A percentile compares a stretch with the other conserved stretches of the same genome.
phyloP scores from a whole-genome alignment of 2,888 invertebrate species.

The Tetranychus truncatus region DNA sequence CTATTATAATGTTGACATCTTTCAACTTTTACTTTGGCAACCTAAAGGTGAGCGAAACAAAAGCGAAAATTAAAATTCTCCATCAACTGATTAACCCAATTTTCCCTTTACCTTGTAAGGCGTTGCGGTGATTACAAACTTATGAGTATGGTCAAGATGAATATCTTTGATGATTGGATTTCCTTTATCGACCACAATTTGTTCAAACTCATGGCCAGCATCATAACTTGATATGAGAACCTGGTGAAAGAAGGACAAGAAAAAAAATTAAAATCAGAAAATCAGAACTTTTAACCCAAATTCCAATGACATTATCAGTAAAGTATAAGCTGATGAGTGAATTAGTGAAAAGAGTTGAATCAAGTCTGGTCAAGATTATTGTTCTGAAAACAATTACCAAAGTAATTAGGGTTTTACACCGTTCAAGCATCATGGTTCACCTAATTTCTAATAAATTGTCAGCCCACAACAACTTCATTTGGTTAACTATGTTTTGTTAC shows the following conservation, averaged over 20 bases:
- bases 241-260: slow-evolving; percentile 36
- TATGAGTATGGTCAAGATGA: slow-evolving; percentile 56
- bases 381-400: background rate
- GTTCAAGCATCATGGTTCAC: background rate
- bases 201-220: slow-evolving; percentile 63
- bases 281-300: no score
- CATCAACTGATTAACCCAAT: no score
- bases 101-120: slow-evolving; percentile 43
- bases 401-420: no score
- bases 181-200: slow-evolving; percentile 53
- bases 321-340: no score
- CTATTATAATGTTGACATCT: slow-evolving; percentile 66
- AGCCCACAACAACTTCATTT: background rate
- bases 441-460: background rate
- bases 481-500: background rate
- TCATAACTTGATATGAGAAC: slow-evolving; percentile 47
- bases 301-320: no score
- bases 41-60: slow-evolving; percentile 33
- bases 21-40: slow-evolving; percentile 60
- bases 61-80: no score
- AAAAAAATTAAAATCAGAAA: background rate
- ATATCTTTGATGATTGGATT: slow-evolving; percentile 71
- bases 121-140: slow-evolving; percentile 62
- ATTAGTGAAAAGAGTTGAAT: no score
- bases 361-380: background rate